Base-by-base conservation (phyloP, 2,797 vertebrate species). In the Coregonus sp. region DNA sequence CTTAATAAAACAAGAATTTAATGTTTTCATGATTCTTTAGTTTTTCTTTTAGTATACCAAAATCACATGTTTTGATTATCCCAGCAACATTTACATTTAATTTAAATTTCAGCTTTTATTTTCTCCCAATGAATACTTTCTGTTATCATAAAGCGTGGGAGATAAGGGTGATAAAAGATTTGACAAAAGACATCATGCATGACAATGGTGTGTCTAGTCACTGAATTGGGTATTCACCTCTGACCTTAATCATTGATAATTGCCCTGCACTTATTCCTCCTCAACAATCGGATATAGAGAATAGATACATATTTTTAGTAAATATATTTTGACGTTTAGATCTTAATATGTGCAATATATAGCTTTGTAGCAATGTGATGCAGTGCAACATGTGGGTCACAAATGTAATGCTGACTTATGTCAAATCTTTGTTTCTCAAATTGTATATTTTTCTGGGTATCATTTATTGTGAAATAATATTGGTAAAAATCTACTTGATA, bases 201-300 rank as follows among this genome's bases (percentile, higher is more conserved):
- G 82, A 91, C 88, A 89, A 90, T 82, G 37, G 81, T 78, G 83
- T 11, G 40, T 93, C 85, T 90, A 47, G 82, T 81, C 7, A 33
- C 78, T 20, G 68, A 20, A 70, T 77, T 5, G 70, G 40, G 82
- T 70, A 75, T 35, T 86, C 86, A 87, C 15, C 89, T 89, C 80
- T 88, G 89, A 88, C 87, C 87, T 66, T 82, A 47, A 89, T 87
- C 74, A 56, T 82, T 79, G 79, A 80, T 89, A 83, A 90, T 89
- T 71, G 75, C 78, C 82, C 68, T 87, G 83, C 88, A 89, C 88
- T 76, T 1, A 20, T 40, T 83, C 33, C 77, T 7, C 9, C 40
- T 79, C 51, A 68, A 68, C 7, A 68, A 68, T 20, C 35, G 40
- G 54, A 73, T 33, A 9, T 47, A 47, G 40, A 12, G 9, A 47